phyloP scores from a whole-genome alignment of 2,888 invertebrate species.

The Listrodromus nycthemerus region DNA sequence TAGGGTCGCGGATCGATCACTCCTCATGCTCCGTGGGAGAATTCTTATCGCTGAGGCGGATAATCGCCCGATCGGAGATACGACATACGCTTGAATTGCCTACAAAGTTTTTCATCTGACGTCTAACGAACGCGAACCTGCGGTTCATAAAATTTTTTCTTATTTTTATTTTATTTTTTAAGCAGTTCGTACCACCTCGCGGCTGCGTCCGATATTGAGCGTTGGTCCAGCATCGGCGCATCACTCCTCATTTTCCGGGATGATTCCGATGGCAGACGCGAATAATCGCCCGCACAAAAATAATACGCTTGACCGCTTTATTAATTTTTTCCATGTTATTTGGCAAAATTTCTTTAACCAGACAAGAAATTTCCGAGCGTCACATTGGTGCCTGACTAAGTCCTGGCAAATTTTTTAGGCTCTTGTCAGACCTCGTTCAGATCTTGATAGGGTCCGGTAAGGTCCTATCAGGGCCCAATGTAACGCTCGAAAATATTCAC shows the following conservation, averaged over 20 bases:
- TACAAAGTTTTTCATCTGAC: no score
- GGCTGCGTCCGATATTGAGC: neutral
- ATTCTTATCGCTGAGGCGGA: slow-evolving; percentile 9
- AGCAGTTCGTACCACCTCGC: neutral
- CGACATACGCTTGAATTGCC: neutral
- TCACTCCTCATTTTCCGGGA: slow-evolving; percentile 20
- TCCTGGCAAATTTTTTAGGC: no score
- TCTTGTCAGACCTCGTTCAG: no score
- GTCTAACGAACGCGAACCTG: no score
- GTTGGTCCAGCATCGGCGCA: slow-evolving; percentile 27
- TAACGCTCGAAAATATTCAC: neutral
- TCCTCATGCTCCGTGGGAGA: slow-evolving; percentile 3
- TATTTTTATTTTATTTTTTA: slow-evolving; percentile 26
- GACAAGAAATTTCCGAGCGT: neutral
- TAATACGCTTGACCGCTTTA: neutral
- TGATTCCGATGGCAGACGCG: neutral
- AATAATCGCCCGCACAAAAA: neutral
- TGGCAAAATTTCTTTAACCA: neutral
- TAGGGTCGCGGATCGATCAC: slow-evolving; percentile 54
- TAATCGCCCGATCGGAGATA: neutral
- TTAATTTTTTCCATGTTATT: neutral
- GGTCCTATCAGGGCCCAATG: no score
- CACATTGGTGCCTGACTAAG: no score
- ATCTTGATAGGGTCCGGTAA: no score
- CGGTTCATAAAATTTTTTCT: no score